Evolutionary conservation across 2,888 invertebrate genomes (phyloP), one percentile per base, ranked within the genome.

Genomic region (Andrena minutula): DNA sequence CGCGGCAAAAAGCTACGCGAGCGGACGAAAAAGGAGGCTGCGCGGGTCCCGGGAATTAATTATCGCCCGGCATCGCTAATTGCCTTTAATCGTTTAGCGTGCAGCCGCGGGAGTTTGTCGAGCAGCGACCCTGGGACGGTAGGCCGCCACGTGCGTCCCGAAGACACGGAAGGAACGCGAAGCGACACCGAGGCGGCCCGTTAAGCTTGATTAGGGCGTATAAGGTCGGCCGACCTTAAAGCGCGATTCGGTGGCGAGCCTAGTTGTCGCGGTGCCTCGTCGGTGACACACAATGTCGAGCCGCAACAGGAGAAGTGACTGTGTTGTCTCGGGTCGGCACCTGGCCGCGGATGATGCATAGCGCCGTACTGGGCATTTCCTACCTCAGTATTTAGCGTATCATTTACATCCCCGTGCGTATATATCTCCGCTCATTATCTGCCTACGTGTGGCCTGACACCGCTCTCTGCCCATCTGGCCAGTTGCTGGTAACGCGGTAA

Each of bases 321-420:
- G 80, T 78, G 85, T 70, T 70, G 82, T 70, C 79, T 49, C 20
- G n/a, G 63, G 61, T 85, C 79, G 87, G 90, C 93, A 92, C 92
- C 92, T 92, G 92, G 90, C 51, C 56, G 79, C 88, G 87, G 85
- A 90, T 91, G 93, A 93, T 93, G 92, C 92, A 93, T 93, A 89
- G 83, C 81, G 83, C 90, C 90, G 89, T 88, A 91, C 81, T 79
- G 82, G 87, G 89, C 85, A 89, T 90, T 93, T 93, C 93, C 93
- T 93, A 89, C 89, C 90, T 91, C 89, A 81, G 89, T 90, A 88
- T 82, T 82, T 69, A 82, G 68, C 41, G 35, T 91, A 90, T 92
- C 91, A 90, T 92, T 92, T 91, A 90, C 91, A 90, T 90, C 90
- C 90, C 86, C 82, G 85, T 79, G 79, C n/a, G 5, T 26, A 68